These are phyloP conservation scores for Ommatoiulus sabulosus DNA, from an alignment of 2,888 invertebrate genomes.

Conservation along the genomic window DNA sequence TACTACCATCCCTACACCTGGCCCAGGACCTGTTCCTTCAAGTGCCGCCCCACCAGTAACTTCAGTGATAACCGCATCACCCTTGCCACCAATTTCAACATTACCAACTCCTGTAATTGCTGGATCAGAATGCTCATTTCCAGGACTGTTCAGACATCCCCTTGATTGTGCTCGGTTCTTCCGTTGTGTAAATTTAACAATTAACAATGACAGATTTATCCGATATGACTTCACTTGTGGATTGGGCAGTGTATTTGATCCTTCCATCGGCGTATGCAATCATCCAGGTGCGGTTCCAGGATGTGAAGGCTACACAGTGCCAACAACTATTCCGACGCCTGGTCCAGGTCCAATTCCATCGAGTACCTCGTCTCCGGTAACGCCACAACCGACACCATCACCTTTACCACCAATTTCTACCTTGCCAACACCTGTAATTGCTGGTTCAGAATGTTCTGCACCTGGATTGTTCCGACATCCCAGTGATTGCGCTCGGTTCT, in stretches of 20 bases:
- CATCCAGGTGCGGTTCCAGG: constrained; percentile 59
- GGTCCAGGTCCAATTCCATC: background rate
- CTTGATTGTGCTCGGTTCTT: constrained; percentile 61
- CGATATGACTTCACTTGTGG: constrained; percentile 61
- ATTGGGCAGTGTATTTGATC: constrained; percentile 62
- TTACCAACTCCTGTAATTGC: constrained; percentile 30
- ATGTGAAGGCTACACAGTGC: constrained; percentile 50
- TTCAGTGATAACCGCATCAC: background rate
- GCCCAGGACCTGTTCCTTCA: background rate
- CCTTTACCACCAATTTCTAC: constrained; percentile 45
- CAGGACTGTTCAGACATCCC: constrained; percentile 54
- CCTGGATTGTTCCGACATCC: constrained; percentile 62
- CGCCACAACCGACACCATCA: background rate
- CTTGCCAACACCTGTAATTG: constrained; percentile 16
- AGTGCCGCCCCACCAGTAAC: background rate
- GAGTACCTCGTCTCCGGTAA: too few relatives aligned
- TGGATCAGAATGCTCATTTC: constrained; percentile 42
- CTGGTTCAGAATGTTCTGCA: constrained; percentile 59
- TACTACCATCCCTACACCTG: background rate
- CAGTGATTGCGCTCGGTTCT: constrained; percentile 64
- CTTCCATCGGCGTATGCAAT: constrained; percentile 62
- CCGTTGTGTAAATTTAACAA: constrained; percentile 52
- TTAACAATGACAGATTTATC: constrained; percentile 37
- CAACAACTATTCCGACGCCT: background rate
- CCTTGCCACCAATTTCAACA: constrained; percentile 8